Evolutionary conservation across 2,113 vertebrate genomes (phyloP), one percentile per base, ranked within the genome.

Genomic region (Tyto alba): DNA sequence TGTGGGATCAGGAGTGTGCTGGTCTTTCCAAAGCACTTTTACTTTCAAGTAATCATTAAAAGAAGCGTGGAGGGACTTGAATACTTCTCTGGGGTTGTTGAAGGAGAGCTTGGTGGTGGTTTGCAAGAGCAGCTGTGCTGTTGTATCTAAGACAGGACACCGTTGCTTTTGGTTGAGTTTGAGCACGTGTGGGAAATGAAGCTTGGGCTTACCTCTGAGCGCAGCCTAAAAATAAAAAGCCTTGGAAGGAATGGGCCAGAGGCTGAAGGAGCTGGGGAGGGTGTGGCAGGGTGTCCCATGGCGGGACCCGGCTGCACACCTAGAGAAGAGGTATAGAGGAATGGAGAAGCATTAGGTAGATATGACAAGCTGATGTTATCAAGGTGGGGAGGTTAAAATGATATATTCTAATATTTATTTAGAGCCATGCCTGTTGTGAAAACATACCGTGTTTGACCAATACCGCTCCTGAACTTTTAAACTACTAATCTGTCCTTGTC

Each of bases 291-390:
- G 3, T 40, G 62, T 60, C 55, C 69, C n/a, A 4, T 55, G 1
- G 6, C 1, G 5, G 11, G 6, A 93, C 40, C 34, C 72, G 32
- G 0, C 19, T 25, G 45, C 64, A 12, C 2, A 0, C 30, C 3
- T 0, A 6, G 78, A 72, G 43, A 16, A 27, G 80, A 88, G 48
- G 22, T 11, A 0, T 9, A 19, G 56, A 43, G 47, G 45, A 16
- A 19, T 0, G 1, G 76, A 52, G 59, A 23, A 29, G 52, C 2
- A 0, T 53, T 11, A 17, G 50, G 34, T 69, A 30, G 74, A 16
- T 10, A 1, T 7, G n/a, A 57, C 11, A 30, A 27, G 15, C 7
- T 59, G 45, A 10, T 2, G 3, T 34, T 84, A 19, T 0, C 3
- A 6, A 72, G 40, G 40, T n/a, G 25, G 21, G 27, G 29, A 60